Evolutionary conservation across 2,888 invertebrate species (phyloP), one percentile per base, ranked within the genome.

Genomic region (Cheilosia scutellata): DNA sequence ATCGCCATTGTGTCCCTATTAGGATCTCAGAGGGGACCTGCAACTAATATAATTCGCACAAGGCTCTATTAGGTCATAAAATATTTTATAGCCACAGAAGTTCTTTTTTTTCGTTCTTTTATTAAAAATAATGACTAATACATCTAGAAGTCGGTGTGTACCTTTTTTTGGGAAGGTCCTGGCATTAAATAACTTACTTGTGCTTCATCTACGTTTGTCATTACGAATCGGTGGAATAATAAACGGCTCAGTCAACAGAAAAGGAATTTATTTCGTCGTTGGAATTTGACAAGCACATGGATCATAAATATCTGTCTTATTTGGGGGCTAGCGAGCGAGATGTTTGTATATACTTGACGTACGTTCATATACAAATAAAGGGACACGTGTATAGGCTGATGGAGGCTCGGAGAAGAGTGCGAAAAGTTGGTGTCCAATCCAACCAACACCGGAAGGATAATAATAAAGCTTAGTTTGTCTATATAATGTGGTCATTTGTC

Each of bases 111-210:
- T 51, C 63, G 20, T 20, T 20, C 20, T 20, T 33, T 42, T 68
- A 49, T 57, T 37, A 70, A 77, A 70, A 77, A 53, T 77, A 77
- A 77, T 68, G 77, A 70, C 77, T 44, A 76, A 76, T 16, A 47
- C 29, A 37, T n/a, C 25, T 31, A 58, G n/a, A 25, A 27, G 53
- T 3, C 6, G 11, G 13, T 20, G 25, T 7, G n/a, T n/a, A 16
- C 20, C 7, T 16, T n/a, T 53, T 55, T 42, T 33, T 20, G 53
- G 62, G 55, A 57, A 49, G 27, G 63, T 44, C 55, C 33, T 29
- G 16, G 47, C 63, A 55, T 63, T 55, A 47, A 74, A 63, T 63
- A 44, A 44, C 55, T 44, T 37, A 53, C 44, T 47, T 74, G 62
- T 55, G 55, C 11, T 62, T 44, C 62, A 63, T 51, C 37, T 57